Percentiles rank a stretch among this genome's conserved stretches.
Evolutionary conservation across 2,113 vertebrate genomes (phyloP).

Genomic region (Morone saxatilis): DNA sequence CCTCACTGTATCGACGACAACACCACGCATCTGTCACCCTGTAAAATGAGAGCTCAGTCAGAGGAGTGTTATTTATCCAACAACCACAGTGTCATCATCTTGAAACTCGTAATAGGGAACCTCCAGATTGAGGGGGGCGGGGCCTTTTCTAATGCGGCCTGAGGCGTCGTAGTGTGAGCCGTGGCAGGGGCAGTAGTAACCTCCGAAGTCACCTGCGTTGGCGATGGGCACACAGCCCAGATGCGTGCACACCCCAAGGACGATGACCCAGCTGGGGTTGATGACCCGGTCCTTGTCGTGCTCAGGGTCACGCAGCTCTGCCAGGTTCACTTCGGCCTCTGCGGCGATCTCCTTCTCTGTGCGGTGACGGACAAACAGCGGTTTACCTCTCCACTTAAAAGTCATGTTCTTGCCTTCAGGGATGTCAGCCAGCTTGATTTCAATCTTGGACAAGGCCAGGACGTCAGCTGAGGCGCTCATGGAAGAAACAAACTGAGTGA

Average conservation of each 20-base stretch:
- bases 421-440: constrained; percentile 92
- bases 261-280: constrained; percentile 89
- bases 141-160: constrained; percentile 95
- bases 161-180: constrained; percentile 96
- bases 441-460: constrained; percentile 92
- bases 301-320: constrained; percentile 90
- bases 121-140: constrained; percentile 94
- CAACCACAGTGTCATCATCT: constrained; percentile 86
- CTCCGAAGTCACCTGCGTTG: constrained; percentile 92
- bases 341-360: constrained; percentile 89
- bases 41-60: constrained; percentile 59
- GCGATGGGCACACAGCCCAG: constrained; percentile 94
- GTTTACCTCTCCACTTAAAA: constrained; percentile 95
- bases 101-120: constrained; percentile 91
- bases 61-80: constrained; percentile 84
- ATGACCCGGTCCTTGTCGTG: constrained; percentile 89
- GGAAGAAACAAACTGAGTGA: constrained; percentile 91
- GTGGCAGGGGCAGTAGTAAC: constrained; percentile 96
- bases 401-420: constrained; percentile 95
- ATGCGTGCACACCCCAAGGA: constrained; percentile 93
- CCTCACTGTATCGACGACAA: not conserved
- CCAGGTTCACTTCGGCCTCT: constrained; percentile 86
- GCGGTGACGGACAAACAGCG: constrained; percentile 93
- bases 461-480: constrained; percentile 95
- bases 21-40: not conserved